Evolutionary conservation across 35 echinoderm and acorn worm species (phyloP).

Genomic region (Strongylocentrotus purpuratus): DNA sequence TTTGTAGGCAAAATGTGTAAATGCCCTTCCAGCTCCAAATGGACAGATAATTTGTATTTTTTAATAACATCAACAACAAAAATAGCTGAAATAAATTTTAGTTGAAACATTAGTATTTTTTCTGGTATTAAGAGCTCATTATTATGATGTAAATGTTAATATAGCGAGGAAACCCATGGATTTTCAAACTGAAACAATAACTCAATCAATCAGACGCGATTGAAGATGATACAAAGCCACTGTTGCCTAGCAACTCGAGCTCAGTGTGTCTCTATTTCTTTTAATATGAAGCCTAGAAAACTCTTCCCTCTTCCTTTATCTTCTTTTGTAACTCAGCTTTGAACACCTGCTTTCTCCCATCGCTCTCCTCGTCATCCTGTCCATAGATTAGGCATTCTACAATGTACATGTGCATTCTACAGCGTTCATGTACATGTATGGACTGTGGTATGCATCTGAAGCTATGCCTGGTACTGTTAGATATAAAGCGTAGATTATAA

Average conservation of each 20-base stretch:
- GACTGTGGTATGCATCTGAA: background rate
- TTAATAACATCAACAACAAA: background rate
- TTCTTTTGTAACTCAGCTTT: background rate
- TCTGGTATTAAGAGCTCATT: background rate
- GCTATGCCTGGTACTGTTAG: background rate
- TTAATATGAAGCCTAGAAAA: background rate
- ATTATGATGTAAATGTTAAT: background rate
- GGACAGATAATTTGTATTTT: too few relatives aligned
- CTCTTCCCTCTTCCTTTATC: conserved; percentile 1
- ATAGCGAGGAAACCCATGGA: background rate
- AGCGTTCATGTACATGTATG: too few relatives aligned
- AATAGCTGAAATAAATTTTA: background rate
- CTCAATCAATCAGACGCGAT: background rate
- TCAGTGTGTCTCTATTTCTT: background rate
- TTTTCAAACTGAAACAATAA: background rate
- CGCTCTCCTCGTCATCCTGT: background rate
- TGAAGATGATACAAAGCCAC: background rate
- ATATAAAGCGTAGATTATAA: too few relatives aligned
- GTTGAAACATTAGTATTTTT: background rate
- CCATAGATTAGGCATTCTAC: background rate
- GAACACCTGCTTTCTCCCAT: background rate
- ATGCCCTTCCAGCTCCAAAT: too few relatives aligned
- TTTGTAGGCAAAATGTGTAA: too few relatives aligned
- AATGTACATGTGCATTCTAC: background rate
- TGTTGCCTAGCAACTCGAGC: background rate